These are phyloP conservation scores for Neosilurus mollespiculum DNA, from an alignment of 2,797 vertebrate species.

Conservation along the genomic window DNA sequence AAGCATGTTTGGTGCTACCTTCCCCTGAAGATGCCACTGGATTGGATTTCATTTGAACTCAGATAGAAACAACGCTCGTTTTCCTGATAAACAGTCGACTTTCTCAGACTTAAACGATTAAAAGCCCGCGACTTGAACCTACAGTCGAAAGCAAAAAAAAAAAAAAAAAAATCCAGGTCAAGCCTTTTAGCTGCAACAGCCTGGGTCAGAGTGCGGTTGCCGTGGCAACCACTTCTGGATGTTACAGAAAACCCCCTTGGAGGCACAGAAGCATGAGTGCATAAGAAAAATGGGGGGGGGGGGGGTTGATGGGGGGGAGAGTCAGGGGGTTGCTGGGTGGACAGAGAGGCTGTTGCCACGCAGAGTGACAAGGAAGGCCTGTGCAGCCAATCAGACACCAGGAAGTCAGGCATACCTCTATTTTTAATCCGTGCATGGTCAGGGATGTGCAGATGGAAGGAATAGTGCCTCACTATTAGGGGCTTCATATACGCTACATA, in stretches of 20 bases:
- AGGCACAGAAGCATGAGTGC: constrained; percentile 69
- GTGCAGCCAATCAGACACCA: constrained; percentile 66
- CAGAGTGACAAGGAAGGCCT: constrained; percentile 59
- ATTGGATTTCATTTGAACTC: background rate
- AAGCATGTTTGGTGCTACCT: background rate
- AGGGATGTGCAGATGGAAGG: constrained; percentile 58
- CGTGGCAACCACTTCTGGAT: constrained; percentile 71
- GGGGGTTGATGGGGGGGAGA: background rate
- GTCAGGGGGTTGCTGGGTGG: constrained; percentile 72
- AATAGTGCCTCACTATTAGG: constrained; percentile 45
- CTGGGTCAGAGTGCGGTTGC: constrained; percentile 74
- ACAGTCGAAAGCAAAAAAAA: constrained; percentile 48
- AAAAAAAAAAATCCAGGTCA: constrained; percentile 73
- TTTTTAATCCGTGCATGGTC: constrained; percentile 60
- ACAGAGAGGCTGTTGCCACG: constrained; percentile 73
- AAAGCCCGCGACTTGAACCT: constrained; percentile 61
- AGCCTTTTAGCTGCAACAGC: constrained; percentile 62
- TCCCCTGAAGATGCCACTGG: background rate
- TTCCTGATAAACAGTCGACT: background rate
- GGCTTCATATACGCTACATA: background rate
- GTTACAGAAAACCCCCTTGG: constrained; percentile 71
- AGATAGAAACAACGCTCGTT: background rate
- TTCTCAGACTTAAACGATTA: constrained; percentile 42
- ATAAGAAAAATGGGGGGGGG: constrained; percentile 53
- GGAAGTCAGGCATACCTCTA: constrained; percentile 58